Base-by-base conservation (phyloP, 2,888 invertebrate genomes). In the Ochlodes sylvanus region DNA sequence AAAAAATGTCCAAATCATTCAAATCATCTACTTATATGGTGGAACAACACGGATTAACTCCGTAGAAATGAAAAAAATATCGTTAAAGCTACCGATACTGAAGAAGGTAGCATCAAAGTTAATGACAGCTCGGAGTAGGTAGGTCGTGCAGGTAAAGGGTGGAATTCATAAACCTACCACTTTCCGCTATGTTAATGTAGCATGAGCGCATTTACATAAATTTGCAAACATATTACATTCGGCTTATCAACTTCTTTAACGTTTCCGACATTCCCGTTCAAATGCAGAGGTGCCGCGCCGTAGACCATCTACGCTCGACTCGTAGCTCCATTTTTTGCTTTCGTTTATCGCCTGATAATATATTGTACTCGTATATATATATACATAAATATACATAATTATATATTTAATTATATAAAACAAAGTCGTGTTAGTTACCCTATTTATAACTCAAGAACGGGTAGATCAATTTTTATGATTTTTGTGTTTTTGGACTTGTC, bases 181-280 rank as follows among this genome's bases (percentile, higher is more conserved):
- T 58, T 66, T 60, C 52, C 58, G 52, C 52, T 42, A 66, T 66
- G 66, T 52, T 60, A 66, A 66, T 66, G 52, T 55, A n/a, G 9
- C 42, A 21, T 15, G 55, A 41, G 54, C 41, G 34, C 54, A 67
- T 61, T 44, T 27, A 61, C 42, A 67, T 61, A 61, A 60, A 67
- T 67, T 67, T 67, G 55, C 61, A 66, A 66, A 52, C 34, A 65
- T 65, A 61, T 67, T 67, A 60, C 58, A 44, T 60, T 32, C 34
- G 41, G 41, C 54, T 61, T 54, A 61, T 55, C 54, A 67, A 42
- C 19, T 55, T 67, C n/a, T 42, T 60, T 55, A 44, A 60, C 42
- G 44, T 55, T 63, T 21, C 7, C 56, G 52, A 55, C 44, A 32
- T 63, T 63, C 44, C 44, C 32, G 44, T 44, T 44, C 14, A 55